Evolutionary conservation across 2,113 vertebrate genomes (phyloP).

Genomic region (Damaliscus lunatus): DNA sequence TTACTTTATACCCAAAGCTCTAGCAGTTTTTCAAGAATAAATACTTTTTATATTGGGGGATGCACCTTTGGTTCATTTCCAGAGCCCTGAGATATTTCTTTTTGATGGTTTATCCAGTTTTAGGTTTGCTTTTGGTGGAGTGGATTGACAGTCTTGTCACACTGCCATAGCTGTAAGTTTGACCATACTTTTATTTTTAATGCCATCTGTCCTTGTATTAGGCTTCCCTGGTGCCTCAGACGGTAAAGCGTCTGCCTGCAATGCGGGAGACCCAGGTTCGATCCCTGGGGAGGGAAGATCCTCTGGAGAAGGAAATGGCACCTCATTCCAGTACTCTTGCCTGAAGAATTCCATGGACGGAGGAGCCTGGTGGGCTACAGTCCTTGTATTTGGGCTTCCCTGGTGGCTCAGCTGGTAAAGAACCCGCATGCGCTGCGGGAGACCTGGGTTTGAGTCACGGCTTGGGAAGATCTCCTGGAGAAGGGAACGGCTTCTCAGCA

Average conservation of each 20-base stretch:
- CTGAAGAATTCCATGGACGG: too few species aligned
- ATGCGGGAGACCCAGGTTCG: not conserved
- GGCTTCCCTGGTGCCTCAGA: not conserved
- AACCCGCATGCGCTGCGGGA: accelerated
- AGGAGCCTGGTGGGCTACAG: too few species aligned
- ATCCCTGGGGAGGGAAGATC: not conserved
- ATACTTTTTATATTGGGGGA: not conserved
- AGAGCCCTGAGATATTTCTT: not conserved
- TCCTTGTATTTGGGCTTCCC: not conserved
- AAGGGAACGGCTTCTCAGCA: not conserved
- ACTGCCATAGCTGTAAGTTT: not conserved
- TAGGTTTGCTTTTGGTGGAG: not conserved
- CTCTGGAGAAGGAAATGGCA: too few species aligned
- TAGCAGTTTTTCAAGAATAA: not conserved
- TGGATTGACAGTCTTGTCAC: not conserved
- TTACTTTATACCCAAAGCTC: not conserved
- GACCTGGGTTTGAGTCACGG: not conserved
- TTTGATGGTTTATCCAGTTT: not conserved
- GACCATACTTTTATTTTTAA: not conserved
- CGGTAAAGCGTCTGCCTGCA: not conserved
- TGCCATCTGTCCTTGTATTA: not conserved
- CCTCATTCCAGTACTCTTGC: too few species aligned
- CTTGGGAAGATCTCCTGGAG: not conserved
- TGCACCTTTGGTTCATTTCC: not conserved
- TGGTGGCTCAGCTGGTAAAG: too few species aligned